Evolutionary conservation across 2,888 invertebrate genomes (phyloP).

Genomic region (Litoditis marina): DNA sequence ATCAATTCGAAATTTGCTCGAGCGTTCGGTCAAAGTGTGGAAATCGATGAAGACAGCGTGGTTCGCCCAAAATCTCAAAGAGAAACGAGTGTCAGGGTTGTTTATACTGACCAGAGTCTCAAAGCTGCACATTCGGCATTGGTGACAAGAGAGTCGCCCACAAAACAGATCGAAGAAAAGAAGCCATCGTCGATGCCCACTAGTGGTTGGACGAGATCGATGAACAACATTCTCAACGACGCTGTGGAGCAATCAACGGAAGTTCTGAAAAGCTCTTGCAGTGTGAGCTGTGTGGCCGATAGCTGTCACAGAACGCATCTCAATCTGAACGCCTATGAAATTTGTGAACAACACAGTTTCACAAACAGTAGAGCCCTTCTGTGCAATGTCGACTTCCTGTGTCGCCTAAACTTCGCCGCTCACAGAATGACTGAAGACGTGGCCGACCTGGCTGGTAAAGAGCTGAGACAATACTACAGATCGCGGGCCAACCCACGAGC

Average conservation of each 20-base stretch:
- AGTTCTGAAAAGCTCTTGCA: constrained; percentile 1
- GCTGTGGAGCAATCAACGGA: not conserved
- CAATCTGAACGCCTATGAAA: constrained; percentile 36
- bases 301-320: constrained; percentile 12
- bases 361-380: constrained; percentile 35
- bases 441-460: constrained; percentile 51
- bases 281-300: constrained; percentile 9
- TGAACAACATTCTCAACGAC: constrained; percentile 7
- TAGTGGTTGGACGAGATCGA: not conserved
- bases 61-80: constrained; percentile 1
- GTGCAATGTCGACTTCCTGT: constrained; percentile 53
- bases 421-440: constrained; percentile 56
- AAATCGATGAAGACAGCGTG: too few species aligned
- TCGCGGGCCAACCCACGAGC: constrained; percentile 51
- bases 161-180: constrained; percentile 15
- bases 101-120: constrained; percentile 30
- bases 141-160: too few species aligned
- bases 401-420: constrained; percentile 57
- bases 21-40: too few species aligned
- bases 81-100: constrained; percentile 25
- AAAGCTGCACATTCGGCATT: constrained; percentile 29
- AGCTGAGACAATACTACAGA: constrained; percentile 37
- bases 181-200: not conserved
- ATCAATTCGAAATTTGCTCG: too few species aligned
- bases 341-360: constrained; percentile 46